Evolutionary conservation across 2,888 invertebrate genomes (phyloP), one percentile per base, ranked within the genome.

Genomic region (Trachelus iudaicus): DNA sequence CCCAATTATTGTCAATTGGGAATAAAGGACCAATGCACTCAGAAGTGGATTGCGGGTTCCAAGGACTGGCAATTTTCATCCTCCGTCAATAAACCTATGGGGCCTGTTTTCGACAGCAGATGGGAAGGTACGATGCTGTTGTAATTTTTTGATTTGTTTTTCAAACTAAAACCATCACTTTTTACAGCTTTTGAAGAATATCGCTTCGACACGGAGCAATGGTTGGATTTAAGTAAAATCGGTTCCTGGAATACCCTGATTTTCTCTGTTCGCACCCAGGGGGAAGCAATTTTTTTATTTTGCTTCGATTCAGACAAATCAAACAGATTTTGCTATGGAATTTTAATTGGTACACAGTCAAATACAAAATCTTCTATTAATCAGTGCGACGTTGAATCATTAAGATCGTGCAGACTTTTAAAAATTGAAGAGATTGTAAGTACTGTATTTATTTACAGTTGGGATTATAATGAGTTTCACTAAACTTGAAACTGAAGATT

Each of bases 51-150:
- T 4, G n/a, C 11, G 33, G 13, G 35, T 0, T 37, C 1, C 6
- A 40, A 40, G 23, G 0, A 75, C 9, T 89, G 89, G 89, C 75
- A 15, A 4, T 31, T 83, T 1, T 81, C 79, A 1, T 76, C 78
- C 69, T 87, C 83, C 3, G 2, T 77, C 0, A 13, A 69, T 0
- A 78, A 75, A 12, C 84, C 86, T 1, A 85, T 85, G 83, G 83
- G 83, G 30, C 87, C 87, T 0, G 85, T 89, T 33, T 78, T 82
- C 6, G 89, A 89, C 73, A 81, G 75, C 34, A 85, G 88, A 76
- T 90, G 89, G 90, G 89, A 90, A 87, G 82, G 89, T 89, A 81
- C 75, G 80, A 37, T 73, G 23, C n/a, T 15, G 35, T 77, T 37
- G 15, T 40, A 6, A 15, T 40, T 15, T 37, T 40, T 40, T 15